Percentiles rank a stretch among this genome's conserved stretches.
These are phyloP conservation scores for Eupithecia insigniata DNA, from an alignment of 2,888 invertebrate species.

Conservation along the genomic window DNA sequence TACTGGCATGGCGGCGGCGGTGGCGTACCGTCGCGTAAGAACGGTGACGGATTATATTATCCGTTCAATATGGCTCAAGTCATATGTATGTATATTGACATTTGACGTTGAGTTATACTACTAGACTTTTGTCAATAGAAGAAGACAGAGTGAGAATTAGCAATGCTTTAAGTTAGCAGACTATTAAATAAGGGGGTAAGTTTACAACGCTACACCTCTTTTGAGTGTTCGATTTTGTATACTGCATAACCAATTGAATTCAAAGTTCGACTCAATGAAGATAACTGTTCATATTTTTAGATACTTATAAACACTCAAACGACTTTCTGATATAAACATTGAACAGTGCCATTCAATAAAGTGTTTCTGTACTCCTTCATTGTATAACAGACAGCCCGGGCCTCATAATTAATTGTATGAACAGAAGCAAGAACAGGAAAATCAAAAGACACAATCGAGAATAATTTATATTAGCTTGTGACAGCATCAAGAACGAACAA, in stretches of 20 bases:
- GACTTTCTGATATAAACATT: constrained; percentile 9
- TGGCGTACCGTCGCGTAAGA: too few relatives aligned
- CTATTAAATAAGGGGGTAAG: too few relatives aligned
- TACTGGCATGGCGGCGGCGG: too few relatives aligned
- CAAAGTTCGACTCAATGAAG: background rate
- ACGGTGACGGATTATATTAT: too few relatives aligned
- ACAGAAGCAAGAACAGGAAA: constrained; percentile 3
- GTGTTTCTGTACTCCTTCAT: constrained; percentile 6
- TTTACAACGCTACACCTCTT: background rate
- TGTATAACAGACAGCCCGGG: background rate
- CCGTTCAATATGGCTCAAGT: too few relatives aligned
- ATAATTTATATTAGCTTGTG: background rate
- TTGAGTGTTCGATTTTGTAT: background rate
- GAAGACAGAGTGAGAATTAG: too few relatives aligned
- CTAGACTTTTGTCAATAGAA: too few relatives aligned
- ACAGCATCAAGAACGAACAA: background rate
- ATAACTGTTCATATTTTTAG: background rate
- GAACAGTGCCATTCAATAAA: background rate
- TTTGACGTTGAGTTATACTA: too few relatives aligned
- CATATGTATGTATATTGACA: too few relatives aligned
- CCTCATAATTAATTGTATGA: background rate
- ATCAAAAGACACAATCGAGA: background rate
- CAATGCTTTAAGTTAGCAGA: too few relatives aligned
- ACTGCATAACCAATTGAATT: background rate
- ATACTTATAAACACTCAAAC: background rate